These are phyloP conservation scores for Sminthurides aquaticus DNA, from an alignment of 2,888 invertebrate genomes.

Conservation along the genomic window DNA sequence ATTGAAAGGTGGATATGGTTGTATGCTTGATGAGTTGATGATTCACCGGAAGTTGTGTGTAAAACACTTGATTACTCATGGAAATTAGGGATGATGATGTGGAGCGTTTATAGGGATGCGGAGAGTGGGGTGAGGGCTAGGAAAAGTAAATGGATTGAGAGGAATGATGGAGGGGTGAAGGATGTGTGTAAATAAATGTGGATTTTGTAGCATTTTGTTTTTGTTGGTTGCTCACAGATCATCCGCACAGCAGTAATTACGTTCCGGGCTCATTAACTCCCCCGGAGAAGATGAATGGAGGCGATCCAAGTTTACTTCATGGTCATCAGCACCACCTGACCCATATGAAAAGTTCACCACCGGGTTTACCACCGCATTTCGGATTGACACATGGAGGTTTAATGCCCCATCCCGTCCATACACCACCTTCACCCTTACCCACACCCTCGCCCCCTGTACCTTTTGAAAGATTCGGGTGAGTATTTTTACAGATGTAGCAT, in stretches of 20 bases:
- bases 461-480: slow-evolving; percentile 46
- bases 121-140: too few relatives aligned
- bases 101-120: too few relatives aligned
- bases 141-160: too few relatives aligned
- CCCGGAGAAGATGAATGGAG: slow-evolving; percentile 50
- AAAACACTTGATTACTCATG: background rate
- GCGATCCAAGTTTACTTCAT: slow-evolving; percentile 41
- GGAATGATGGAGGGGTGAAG: too few relatives aligned
- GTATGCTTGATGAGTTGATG: too few relatives aligned
- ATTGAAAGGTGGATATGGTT: background rate
- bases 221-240: slow-evolving; percentile 35
- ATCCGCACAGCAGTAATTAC: slow-evolving; percentile 44
- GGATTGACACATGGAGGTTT: slow-evolving; percentile 54
- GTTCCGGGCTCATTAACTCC: slow-evolving; percentile 50
- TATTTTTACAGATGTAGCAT: too few relatives aligned
- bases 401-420: slow-evolving; percentile 63
- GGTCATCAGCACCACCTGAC: slow-evolving; percentile 45
- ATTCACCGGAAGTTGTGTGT: background rate
- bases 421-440: slow-evolving; percentile 64
- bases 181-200: background rate
- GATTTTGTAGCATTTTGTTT: background rate
- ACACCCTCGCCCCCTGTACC: slow-evolving; percentile 50
- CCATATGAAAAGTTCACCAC: slow-evolving; percentile 41
- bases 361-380: slow-evolving; percentile 73
- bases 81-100: too few relatives aligned